phyloP scores from a whole-genome alignment of 2,888 invertebrate species.

The Sympetrum striolatum region DNA sequence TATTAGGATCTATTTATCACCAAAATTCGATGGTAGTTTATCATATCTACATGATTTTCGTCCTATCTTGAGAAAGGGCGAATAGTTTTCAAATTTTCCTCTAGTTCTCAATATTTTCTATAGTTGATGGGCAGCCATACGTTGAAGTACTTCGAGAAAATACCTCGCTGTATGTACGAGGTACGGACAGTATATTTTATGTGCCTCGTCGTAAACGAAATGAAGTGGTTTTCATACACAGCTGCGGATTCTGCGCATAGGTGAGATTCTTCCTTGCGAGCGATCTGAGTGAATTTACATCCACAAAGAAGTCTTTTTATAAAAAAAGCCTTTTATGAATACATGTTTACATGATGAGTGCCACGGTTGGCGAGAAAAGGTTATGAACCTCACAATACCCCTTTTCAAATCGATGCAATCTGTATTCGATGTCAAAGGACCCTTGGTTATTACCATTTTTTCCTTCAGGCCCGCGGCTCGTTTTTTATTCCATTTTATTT shows the following conservation, averaged over 20 bases:
- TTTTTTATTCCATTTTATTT: neutral
- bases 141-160: too few relatives aligned
- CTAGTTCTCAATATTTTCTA: too few relatives aligned
- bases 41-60: too few relatives aligned
- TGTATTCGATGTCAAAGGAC: neutral
- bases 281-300: conserved; percentile 11
- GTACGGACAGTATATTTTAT: too few relatives aligned
- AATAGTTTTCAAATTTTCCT: too few relatives aligned
- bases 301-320: neutral
- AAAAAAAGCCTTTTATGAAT: neutral
- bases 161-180: too few relatives aligned
- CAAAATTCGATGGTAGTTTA: too few relatives aligned
- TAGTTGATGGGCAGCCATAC: too few relatives aligned
- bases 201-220: too few relatives aligned
- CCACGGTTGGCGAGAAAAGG: neutral
- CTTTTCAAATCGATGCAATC: conserved; percentile 4
- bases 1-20: too few relatives aligned
- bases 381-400: neutral
- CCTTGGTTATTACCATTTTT: neutral
- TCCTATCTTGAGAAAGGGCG: too few relatives aligned
- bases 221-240: neutral
- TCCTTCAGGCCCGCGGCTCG: neutral
- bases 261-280: neutral
- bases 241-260: conserved; percentile 9
- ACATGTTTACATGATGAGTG: neutral